Evolutionary conservation across 2,113 vertebrate species (phyloP), one percentile per base, ranked within the genome.

Genomic region (Leptocoma aspasia): DNA sequence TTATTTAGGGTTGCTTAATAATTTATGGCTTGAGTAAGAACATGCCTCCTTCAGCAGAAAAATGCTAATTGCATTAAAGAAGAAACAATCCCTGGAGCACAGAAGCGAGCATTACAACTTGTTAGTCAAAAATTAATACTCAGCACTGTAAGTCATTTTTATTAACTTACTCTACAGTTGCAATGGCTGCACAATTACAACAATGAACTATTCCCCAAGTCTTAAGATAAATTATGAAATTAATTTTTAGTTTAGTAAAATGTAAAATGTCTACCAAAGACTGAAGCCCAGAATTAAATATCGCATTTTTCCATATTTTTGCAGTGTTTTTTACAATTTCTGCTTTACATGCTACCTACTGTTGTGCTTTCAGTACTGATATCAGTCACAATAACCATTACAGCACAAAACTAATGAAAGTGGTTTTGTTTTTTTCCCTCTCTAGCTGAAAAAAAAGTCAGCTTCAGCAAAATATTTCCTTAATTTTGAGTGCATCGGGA

Each of bases 11-110:
- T 54, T 70, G 37, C 33, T 95, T 73, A 95, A 96, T 93, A 96
- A 94, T 95, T 96, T 90, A 94, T 52, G 72, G 42, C 64, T 93
- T 92, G 59, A 88, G 52, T 77, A 93, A 92, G 72, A 94, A 89
- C 64, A 63, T 93, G 89, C 72, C 52, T 86, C 89, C 78, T 93
- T 95, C 94, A 95, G 95, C 91, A 95, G 90, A 94, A 96, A 96
- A 95, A 71, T 89, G 68, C 44, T 96, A 96, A 97, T 86, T 93
- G 42, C 76, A 71, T 92, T 92, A 90, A 94, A 73, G 86, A 88
- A 95, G 79, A 93, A 94, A 54, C 59, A 83, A 83, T 73, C 92
- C 92, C 91, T 10, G 68, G 89, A 84, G 95, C 91, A 81, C 64
- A 90, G 68, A 89, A 94, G 35, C 0, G 0, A 90, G 64, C 76